Evolutionary conservation across 2,797 vertebrate genomes (phyloP), one percentile per base, ranked within the genome.

Genomic region (Muscicapa comitata): DNA sequence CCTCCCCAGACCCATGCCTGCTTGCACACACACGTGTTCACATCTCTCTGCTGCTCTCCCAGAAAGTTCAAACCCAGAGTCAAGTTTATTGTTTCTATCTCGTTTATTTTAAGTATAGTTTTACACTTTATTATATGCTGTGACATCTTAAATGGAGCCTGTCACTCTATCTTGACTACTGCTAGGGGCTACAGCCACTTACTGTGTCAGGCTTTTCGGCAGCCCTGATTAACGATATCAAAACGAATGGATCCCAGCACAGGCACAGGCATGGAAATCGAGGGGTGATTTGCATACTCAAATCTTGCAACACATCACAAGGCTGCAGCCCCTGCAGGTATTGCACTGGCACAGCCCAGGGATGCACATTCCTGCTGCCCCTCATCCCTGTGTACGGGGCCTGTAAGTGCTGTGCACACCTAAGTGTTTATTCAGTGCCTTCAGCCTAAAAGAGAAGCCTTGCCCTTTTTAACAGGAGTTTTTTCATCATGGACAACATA

Each of bases 121-220:
- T 98, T 98, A 97, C 97, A 97, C 97, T 98, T 97, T 97, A 97
- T 97, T 97, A 97, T 97, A 96, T 97, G 97, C 97, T 84, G 96
- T 98, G 97, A 98, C 97, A 98, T 98, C 97, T 97, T 97, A 98
- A 98, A 97, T 97, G 97, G 97, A 97, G 97, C 96, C 97, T 98
- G 97, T 97, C 97, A 97, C 97, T 98, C 97, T 92, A 40, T 91
- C 97, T 97, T 97, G 97, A 97, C 97, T 98, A 96, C 96, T 97
- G 96, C 97, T 96, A 94, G 96, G 97, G 97, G 97, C 97, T 97
- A 95, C 76, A 97, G 94, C 96, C 96, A 96, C 96, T 97, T 97
- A 97, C 96, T 93, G 72, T 96, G 97, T 97, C 96, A 97, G 95
- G 82, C 93, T 71, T 95, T 96, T 97, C 95, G 83, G 97, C 97